Percentiles rank a stretch among this genome's conserved stretches.
phyloP scores from a whole-genome alignment of 2,797 vertebrate genomes.

The Crypturellus tataupa region DNA sequence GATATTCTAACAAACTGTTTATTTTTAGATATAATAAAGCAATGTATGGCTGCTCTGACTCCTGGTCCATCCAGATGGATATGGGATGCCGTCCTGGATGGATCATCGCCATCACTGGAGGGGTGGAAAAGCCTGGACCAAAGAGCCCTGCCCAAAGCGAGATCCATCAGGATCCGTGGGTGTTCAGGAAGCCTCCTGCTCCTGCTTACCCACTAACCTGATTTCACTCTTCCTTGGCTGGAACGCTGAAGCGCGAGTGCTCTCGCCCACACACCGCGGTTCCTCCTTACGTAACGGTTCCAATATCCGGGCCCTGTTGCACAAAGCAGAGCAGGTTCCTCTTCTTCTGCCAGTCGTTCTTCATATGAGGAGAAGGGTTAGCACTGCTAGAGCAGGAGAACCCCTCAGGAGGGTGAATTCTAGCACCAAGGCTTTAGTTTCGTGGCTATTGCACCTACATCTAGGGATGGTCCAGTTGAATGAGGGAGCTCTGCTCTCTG shows the following conservation, averaged over 20 bases:
- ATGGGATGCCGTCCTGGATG: not conserved
- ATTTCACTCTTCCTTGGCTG: not conserved
- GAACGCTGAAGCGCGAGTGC: not conserved
- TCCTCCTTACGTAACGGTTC: not conserved
- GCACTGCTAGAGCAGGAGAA: not conserved
- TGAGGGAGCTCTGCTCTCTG: rapidly evolving
- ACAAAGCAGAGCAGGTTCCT: not conserved
- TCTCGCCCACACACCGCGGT: rapidly evolving
- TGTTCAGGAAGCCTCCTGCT: not conserved
- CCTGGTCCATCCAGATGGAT: too few relatives aligned
- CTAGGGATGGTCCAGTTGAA: not conserved
- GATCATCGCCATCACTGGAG: not conserved
- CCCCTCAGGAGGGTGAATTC: not conserved
- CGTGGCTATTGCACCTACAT: not conserved
- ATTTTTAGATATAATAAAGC: not conserved
- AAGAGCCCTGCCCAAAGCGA: not conserved
- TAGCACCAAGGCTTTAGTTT: not conserved
- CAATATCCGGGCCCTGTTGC: rapidly evolving
- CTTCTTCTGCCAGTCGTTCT: not conserved
- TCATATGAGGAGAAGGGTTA: not conserved
- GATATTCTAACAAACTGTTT: not conserved
- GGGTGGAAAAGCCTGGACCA: not conserved
- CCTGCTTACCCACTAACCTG: not conserved
- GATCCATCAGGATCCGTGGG: not conserved
- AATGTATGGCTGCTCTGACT: not conserved